These are phyloP conservation scores for Geococcyx californianus DNA, from an alignment of 2,113 vertebrate genomes.

Conservation along the genomic window DNA sequence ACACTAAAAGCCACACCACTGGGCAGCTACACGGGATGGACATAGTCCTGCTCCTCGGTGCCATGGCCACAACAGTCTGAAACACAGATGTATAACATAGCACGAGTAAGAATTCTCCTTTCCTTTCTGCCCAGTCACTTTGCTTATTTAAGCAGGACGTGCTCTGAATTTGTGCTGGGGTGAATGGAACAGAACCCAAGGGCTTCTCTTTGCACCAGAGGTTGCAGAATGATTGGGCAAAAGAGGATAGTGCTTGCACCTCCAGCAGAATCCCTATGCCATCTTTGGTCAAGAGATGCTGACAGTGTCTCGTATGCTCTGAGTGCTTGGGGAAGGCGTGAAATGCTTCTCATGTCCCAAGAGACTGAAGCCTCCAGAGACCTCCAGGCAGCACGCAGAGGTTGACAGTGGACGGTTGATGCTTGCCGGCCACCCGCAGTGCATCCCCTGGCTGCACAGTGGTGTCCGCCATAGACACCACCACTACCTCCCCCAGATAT, in stretches of 20 bases:
- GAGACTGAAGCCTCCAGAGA: neutral
- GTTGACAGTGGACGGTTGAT: neutral
- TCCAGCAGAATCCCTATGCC: neutral
- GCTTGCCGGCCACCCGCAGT: accelerated
- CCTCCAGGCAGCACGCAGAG: neutral
- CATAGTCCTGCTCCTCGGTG: neutral
- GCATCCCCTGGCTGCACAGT: neutral
- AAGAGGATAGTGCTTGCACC: accelerated
- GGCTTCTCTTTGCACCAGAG: neutral
- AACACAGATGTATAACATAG: neutral
- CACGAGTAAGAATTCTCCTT: neutral
- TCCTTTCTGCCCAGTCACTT: neutral
- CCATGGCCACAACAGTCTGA: neutral
- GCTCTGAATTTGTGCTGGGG: neutral
- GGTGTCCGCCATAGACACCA: neutral
- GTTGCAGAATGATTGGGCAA: neutral
- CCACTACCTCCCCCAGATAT: slow-evolving; percentile 35
- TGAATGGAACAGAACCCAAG: neutral
- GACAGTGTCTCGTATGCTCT: accelerated
- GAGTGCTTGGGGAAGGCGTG: accelerated
- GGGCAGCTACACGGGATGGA: neutral
- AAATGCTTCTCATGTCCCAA: neutral
- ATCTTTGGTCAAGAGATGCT: neutral
- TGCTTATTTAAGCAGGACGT: neutral
- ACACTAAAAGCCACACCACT: neutral